Evolutionary conservation across 1,140 invertebrate genomes (phyloP), one percentile per base, ranked within the genome.

Genomic region (Leptopilina clavipes): DNA sequence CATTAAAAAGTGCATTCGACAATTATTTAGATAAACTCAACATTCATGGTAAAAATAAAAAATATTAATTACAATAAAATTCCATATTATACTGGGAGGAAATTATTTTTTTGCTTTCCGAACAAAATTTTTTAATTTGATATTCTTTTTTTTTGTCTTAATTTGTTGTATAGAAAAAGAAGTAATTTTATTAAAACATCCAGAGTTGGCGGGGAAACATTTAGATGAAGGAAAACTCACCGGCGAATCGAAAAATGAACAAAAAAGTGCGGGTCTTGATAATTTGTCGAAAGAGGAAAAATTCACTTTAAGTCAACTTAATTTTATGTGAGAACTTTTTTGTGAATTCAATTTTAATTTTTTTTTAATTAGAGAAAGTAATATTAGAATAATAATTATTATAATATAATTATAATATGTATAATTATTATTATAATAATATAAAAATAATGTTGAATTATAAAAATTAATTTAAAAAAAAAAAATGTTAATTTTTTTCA

Each of bases 191-290:
- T 87, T 90, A 77, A 86, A 90, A 0, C 93, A 94, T 87, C 94
- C 94, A 1, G 94, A 95, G 86, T 88, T 95, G 70, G 93, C 93
- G 5, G 93, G 93, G 1, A 91, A 90, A 81, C 78, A 94, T 71
- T 91, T 92, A 18, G 90, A 90, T 1, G 86, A 86, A 72, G 92
- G 91, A 14, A 86, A 91, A 73, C 86, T 94, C 3, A 94, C 93
- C 0, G 59, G 75, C 0, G 93, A 95, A 83, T 94, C 93, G 0
- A 84, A 90, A 0, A 86, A 87, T 10, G 93, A 94, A 82, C 94
- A 94, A 83, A 86, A 85, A 73, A 85, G 86, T 76, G 93, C 93
- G 1, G 93, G 93, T 1, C 85, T 94, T 0, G 85, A 91, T 82
- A 80, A 86, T 43, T 83, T 94, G 18, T 91, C 91, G 5, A 76